phyloP scores from a whole-genome alignment of 1,140 invertebrate genomes.

The Helicoverpa zea region DNA sequence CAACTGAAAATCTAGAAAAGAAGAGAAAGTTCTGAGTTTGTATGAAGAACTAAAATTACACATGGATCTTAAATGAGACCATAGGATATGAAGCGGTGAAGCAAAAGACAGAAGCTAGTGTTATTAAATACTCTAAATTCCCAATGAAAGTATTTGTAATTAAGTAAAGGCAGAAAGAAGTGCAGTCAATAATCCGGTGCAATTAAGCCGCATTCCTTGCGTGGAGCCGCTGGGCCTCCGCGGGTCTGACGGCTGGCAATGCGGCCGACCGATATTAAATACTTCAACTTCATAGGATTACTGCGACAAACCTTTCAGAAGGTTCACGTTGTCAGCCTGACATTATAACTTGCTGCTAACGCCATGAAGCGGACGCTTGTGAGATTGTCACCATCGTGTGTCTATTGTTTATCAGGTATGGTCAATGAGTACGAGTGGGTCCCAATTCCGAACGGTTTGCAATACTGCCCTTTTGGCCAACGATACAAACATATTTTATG shows the following conservation, averaged over 20 bases:
- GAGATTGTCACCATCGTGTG: background rate
- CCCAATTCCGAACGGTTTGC: too few relatives aligned
- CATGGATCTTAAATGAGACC: too few relatives aligned
- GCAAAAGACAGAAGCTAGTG: too few relatives aligned
- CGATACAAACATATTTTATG: too few relatives aligned
- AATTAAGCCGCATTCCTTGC: conserved; percentile 25
- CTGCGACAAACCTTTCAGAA: background rate
- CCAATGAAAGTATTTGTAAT: too few relatives aligned
- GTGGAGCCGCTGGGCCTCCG: background rate
- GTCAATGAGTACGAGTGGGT: background rate
- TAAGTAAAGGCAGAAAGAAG: background rate
- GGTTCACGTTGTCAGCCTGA: background rate
- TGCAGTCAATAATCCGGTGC: conserved; percentile 9
- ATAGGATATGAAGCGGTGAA: too few relatives aligned
- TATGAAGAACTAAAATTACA: too few relatives aligned
- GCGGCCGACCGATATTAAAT: conserved; percentile 30
- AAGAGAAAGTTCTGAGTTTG: too few relatives aligned
- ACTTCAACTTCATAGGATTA: background rate
- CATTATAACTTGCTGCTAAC: background rate
- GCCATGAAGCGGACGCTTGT: background rate
- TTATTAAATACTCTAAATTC: too few relatives aligned
- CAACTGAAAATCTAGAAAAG: too few relatives aligned
- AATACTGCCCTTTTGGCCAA: too few relatives aligned
- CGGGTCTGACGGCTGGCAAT: conserved; percentile 16
- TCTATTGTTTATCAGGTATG: background rate